Conservation (phyloP, 2,888 invertebrate species). For the Crematogaster levior region DNA sequence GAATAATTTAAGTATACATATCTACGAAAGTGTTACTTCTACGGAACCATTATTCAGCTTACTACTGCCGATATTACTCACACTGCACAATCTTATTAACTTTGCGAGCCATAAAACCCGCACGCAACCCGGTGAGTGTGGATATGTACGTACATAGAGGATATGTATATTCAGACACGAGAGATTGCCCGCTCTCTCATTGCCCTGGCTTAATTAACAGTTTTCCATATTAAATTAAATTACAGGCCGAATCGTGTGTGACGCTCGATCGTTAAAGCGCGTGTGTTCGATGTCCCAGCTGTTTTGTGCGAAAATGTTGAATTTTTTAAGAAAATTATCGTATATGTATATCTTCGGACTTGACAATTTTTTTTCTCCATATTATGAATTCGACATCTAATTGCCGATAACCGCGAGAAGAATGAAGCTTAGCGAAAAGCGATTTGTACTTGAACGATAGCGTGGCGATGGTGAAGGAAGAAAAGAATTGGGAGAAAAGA, state of each 20-base stretch:
- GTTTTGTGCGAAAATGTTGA: background rate
- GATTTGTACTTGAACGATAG: constrained; percentile 58
- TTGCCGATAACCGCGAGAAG: constrained; percentile 34
- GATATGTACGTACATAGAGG: constrained; percentile 1
- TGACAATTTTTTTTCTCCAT: background rate
- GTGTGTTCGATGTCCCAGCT: background rate
- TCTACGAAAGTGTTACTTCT: constrained; percentile 20
- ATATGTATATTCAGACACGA: constrained; percentile 37
- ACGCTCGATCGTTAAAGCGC: background rate
- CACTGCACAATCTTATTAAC: constrained; percentile 63
- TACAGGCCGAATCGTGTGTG: constrained; percentile 58
- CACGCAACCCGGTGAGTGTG: background rate
- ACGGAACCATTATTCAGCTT: constrained; percentile 42
- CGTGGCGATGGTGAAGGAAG: constrained; percentile 33
- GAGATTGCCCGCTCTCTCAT: constrained; percentile 34
- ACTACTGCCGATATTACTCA: constrained; percentile 51
- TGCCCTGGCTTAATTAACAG: constrained; percentile 62
- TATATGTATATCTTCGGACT: background rate
- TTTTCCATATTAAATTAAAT: constrained; percentile 68
- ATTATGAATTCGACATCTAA: background rate
- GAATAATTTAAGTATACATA: constrained; percentile 4
- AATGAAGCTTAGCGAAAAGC: constrained; percentile 45
- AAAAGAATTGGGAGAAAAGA: background rate
- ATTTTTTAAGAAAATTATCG: background rate
- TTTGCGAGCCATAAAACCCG: constrained; percentile 57